A percentile compares a stretch with the other conserved stretches of the same genome.
phyloP scores from a whole-genome alignment of 2,888 invertebrate genomes.

The Plagodis pulveraria region DNA sequence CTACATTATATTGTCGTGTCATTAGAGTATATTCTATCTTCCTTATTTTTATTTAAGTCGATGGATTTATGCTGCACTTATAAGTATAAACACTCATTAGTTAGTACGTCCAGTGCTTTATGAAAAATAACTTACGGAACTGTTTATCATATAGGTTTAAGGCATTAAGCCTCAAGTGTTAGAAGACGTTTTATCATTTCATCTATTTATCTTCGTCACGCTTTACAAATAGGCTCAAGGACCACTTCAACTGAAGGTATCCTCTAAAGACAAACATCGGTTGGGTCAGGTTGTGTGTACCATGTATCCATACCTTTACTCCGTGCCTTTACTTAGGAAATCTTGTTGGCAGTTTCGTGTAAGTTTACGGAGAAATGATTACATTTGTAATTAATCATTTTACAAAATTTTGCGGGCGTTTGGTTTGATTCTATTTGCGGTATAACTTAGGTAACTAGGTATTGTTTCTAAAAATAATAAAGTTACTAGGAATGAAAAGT shows the following conservation, averaged over 20 bases:
- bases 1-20: too few relatives aligned
- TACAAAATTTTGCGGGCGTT: not conserved
- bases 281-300: slow-evolving; percentile 31
- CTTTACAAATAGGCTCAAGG: not conserved
- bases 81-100: too few relatives aligned
- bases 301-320: slow-evolving; percentile 26
- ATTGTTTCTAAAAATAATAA: not conserved
- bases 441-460: not conserved
- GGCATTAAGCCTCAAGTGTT: too few relatives aligned
- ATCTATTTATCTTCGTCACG: not conserved
- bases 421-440: slow-evolving; percentile 8
- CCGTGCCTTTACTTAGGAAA: slow-evolving; percentile 27
- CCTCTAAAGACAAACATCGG: slow-evolving; percentile 29
- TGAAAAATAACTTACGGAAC: too few relatives aligned
- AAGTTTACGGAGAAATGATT: slow-evolving; percentile 23
- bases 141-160: too few relatives aligned
- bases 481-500: too few relatives aligned
- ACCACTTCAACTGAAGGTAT: slow-evolving; percentile 14
- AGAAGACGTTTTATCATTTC: not conserved
- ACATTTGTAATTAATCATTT: slow-evolving; percentile 22
- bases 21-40: too few relatives aligned
- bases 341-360: slow-evolving; percentile 27
- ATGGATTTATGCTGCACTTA: too few relatives aligned
- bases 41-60: too few relatives aligned
- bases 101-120: too few relatives aligned